phyloP scores from a whole-genome alignment of 35 echinoderm and acorn worm species.

The Patiria miniata region DNA sequence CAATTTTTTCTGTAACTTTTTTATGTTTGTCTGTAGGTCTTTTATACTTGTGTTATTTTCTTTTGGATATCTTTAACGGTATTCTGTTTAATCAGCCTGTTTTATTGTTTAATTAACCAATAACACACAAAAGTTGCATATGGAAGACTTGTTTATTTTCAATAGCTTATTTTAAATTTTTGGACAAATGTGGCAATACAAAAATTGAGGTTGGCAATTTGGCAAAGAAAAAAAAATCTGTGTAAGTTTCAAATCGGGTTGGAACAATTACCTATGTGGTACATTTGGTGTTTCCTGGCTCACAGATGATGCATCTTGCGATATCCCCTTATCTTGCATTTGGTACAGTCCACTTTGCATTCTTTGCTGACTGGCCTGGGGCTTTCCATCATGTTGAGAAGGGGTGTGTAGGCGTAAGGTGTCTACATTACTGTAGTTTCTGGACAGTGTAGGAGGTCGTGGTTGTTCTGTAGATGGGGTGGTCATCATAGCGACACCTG shows the following conservation, averaged over 20 bases:
- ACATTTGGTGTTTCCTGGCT: neutral
- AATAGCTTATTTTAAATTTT: too few relatives aligned
- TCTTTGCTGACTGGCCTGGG: neutral
- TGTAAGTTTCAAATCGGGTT: neutral
- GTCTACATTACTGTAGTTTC: neutral
- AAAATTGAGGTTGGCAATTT: too few relatives aligned
- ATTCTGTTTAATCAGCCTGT: too few relatives aligned
- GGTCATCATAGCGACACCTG: neutral
- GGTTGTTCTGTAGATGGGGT: neutral
- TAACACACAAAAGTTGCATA: too few relatives aligned
- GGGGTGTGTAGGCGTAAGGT: neutral
- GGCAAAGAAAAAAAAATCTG: too few relatives aligned
- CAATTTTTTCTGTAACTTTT: too few relatives aligned
- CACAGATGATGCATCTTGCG: neutral
- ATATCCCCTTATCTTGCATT: neutral
- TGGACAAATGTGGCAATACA: too few relatives aligned
- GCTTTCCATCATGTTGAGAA: neutral
- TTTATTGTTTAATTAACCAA: too few relatives aligned
- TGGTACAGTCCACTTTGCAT: neutral
- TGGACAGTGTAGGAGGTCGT: neutral
- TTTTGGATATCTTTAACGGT: too few relatives aligned
- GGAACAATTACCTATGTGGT: neutral
- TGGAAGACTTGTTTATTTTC: too few relatives aligned
- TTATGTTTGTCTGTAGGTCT: too few relatives aligned
- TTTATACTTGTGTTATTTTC: too few relatives aligned